These are phyloP conservation scores for Aythya baeri DNA, from an alignment of 2,113 vertebrate species.

Conservation along the genomic window DNA sequence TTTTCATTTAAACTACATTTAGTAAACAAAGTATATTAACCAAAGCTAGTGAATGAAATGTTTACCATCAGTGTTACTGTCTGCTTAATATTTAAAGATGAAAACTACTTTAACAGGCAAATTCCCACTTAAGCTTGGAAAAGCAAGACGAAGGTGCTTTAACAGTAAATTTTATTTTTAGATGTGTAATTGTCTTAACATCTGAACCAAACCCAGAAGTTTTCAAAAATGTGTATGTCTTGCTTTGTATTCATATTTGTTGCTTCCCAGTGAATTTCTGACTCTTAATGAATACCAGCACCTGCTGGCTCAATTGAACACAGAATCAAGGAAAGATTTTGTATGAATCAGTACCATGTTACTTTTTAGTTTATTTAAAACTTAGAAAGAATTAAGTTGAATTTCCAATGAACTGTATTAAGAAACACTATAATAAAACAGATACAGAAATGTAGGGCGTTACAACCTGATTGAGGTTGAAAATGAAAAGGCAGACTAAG, in stretches of 20 bases:
- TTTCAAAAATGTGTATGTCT: background rate
- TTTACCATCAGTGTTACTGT: background rate
- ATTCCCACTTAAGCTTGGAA: background rate
- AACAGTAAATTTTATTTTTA: background rate
- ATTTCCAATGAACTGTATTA: background rate
- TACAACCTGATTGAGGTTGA: background rate
- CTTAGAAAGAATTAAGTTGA: background rate
- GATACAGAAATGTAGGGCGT: background rate
- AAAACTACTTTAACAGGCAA: background rate
- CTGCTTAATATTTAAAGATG: background rate
- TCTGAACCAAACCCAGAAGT: background rate
- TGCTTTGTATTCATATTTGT: background rate
- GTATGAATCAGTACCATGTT: background rate
- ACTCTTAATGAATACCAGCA: background rate
- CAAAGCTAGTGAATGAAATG: background rate
- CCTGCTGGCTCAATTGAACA: background rate
- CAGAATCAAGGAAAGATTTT: background rate
- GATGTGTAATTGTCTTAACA: background rate
- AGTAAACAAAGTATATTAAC: background rate
- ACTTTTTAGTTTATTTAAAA: background rate
- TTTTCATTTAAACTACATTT: background rate
- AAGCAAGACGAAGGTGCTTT: background rate
- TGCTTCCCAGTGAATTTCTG: background rate
- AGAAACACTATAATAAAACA: background rate
- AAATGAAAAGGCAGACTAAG: background rate